A percentile compares a stretch with the other conserved stretches of the same genome.
These are phyloP conservation scores for Theodoxus fluviatilis DNA, from an alignment of 2,888 invertebrate genomes.

Conservation along the genomic window DNA sequence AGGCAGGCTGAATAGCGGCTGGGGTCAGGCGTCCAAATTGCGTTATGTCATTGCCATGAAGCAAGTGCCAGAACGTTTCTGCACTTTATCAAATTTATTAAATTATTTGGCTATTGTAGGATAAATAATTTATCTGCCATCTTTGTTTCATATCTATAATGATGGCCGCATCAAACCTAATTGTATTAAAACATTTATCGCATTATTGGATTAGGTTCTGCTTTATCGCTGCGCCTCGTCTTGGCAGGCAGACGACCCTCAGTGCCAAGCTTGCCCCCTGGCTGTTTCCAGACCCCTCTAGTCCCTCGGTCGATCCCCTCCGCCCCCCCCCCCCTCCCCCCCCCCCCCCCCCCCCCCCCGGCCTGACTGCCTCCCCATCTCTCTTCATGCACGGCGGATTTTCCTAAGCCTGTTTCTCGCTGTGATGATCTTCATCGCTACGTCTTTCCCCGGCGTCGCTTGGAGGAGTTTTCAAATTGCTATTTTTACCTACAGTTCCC, in stretches of 20 bases:
- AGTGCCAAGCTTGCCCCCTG: background rate
- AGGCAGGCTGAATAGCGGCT: too few species aligned
- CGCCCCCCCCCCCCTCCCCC: too few species aligned
- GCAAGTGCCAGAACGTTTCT: slow-evolving; percentile 29
- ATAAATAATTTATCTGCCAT: slow-evolving; percentile 50
- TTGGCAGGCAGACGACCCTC: too few species aligned
- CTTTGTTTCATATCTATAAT: slow-evolving; percentile 52
- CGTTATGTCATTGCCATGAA: slow-evolving; percentile 37
- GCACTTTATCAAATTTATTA: slow-evolving; percentile 42
- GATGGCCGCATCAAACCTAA: slow-evolving; percentile 40
- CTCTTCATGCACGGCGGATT: slow-evolving; percentile 6
- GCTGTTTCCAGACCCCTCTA: too few species aligned
- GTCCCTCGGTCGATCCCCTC: too few species aligned
- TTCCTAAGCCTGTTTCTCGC: too few species aligned
- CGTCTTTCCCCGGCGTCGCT: too few species aligned
- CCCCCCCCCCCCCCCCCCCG: background rate
- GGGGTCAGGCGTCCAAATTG: slow-evolving; percentile 32
- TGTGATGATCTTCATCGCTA: too few species aligned
- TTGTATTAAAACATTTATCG: slow-evolving; percentile 44
- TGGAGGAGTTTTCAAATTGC: too few species aligned
- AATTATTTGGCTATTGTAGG: slow-evolving; percentile 39
- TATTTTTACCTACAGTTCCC: too few species aligned
- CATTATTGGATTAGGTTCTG: slow-evolving; percentile 39
- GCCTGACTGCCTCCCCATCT: slow-evolving; percentile 14
- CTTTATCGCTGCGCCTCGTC: slow-evolving; percentile 38